Percentiles rank a stretch among this genome's conserved stretches.
These are phyloP conservation scores for Poecilia velifera DNA, from an alignment of 2,797 vertebrate genomes.

Conservation along the genomic window DNA sequence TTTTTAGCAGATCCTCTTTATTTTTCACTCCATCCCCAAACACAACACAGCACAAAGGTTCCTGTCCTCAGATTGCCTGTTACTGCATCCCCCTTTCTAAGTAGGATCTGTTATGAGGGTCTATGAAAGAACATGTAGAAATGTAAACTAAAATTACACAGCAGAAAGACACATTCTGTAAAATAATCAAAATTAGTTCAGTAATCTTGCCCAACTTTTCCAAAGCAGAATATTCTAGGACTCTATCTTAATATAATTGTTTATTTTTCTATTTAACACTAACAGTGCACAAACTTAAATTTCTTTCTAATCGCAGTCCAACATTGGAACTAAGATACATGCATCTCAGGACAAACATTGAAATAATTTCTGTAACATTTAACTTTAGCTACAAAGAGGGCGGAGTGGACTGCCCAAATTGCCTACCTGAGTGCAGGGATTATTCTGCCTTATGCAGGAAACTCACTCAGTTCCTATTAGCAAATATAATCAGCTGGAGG, in stretches of 20 bases:
- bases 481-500: too few species aligned
- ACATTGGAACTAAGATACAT: background rate
- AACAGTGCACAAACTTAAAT: background rate
- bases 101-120: too few species aligned
- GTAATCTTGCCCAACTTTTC: background rate
- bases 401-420: background rate
- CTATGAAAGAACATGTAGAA: background rate
- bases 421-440: too few species aligned
- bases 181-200: background rate
- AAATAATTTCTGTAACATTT: background rate
- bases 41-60: too few species aligned
- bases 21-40: too few species aligned
- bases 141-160: background rate
- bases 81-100: too few species aligned
- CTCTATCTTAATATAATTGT: background rate
- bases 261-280: background rate
- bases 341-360: background rate
- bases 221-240: background rate
- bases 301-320: background rate
- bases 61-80: too few species aligned
- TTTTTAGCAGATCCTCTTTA: too few species aligned
- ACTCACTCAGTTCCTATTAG: too few species aligned
- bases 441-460: too few species aligned
- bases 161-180: background rate
- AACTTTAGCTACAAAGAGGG: background rate